Conservation (phyloP, 2,888 invertebrate species). For the Troglohyphantes excavatus region DNA sequence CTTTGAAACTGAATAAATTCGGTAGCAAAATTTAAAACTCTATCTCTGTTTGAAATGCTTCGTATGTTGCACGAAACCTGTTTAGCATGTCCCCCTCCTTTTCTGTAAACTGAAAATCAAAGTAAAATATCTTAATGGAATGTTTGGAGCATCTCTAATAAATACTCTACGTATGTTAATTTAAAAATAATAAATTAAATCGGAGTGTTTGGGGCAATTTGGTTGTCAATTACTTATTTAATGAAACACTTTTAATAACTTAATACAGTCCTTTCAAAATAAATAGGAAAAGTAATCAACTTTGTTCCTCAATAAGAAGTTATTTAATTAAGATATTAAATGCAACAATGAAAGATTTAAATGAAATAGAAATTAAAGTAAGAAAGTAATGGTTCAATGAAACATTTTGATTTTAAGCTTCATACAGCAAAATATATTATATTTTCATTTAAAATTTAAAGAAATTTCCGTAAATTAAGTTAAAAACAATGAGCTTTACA, state of each 20-base stretch:
- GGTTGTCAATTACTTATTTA: background rate
- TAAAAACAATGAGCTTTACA: no score
- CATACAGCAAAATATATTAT: no score
- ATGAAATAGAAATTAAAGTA: no score
- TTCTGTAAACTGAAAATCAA: slow-evolving; percentile 17
- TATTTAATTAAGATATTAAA: no score
- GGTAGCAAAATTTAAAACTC: slow-evolving; percentile 65
- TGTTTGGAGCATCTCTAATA: slow-evolving; percentile 5
- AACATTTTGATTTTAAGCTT: no score
- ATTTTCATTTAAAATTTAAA: no score
- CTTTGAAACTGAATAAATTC: slow-evolving; percentile 46
- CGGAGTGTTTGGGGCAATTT: background rate
- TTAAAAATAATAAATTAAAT: background rate
- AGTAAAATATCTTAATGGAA: background rate
- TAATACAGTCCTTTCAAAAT: no score
- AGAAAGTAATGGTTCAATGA: no score
- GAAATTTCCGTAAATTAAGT: no score
- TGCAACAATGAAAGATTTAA: no score
- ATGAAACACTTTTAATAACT: background rate
- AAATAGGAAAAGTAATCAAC: no score
- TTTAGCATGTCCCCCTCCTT: background rate
- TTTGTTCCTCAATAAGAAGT: no score
- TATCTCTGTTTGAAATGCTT: slow-evolving; percentile 67
- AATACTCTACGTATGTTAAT: slow-evolving; percentile 37
- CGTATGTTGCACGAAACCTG: background rate